These are phyloP conservation scores for Machimus atricapillus DNA, from an alignment of 2,888 invertebrate species.

Conservation along the genomic window DNA sequence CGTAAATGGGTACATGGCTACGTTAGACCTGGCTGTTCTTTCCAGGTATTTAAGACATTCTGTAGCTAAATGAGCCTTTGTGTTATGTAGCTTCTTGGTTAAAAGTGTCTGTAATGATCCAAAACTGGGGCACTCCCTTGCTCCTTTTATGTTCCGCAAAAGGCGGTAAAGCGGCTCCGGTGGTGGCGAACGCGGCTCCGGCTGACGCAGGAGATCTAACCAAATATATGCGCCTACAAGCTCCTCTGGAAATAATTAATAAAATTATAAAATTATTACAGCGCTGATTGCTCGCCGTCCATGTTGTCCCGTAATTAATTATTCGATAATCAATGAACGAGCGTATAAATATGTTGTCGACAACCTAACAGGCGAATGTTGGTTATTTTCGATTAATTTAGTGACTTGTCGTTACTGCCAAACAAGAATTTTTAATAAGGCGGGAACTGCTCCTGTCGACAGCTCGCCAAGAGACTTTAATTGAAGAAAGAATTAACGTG, in stretches of 20 bases:
- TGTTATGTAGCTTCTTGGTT: not conserved
- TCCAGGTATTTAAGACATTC: constrained; percentile 12
- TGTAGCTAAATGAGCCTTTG: constrained; percentile 6
- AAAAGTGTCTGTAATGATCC: constrained; percentile 1
- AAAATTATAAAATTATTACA: constrained; percentile 16
- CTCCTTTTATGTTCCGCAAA: not conserved
- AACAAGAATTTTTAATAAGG: constrained; percentile 25
- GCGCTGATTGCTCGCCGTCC: not conserved
- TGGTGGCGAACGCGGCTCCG: not conserved
- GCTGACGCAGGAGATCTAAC: not conserved
- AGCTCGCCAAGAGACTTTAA: not conserved
- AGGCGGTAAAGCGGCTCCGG: not conserved
- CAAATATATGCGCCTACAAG: not conserved
- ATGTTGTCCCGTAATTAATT: constrained; percentile 37
- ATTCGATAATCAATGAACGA: constrained; percentile 34
- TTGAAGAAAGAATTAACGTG: constrained; percentile 30
- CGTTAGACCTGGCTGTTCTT: not conserved
- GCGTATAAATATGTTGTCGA: constrained; percentile 26
- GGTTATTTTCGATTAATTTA: constrained; percentile 34
- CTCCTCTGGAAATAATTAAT: constrained; percentile 11
- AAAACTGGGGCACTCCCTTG: not conserved
- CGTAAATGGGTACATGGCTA: not conserved
- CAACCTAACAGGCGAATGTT: not conserved
- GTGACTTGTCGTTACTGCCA: constrained; percentile 18
- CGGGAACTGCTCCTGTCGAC: constrained; percentile 9